These are phyloP conservation scores for Catocala sponsa DNA, from an alignment of 2,888 invertebrate genomes.

Conservation along the genomic window DNA sequence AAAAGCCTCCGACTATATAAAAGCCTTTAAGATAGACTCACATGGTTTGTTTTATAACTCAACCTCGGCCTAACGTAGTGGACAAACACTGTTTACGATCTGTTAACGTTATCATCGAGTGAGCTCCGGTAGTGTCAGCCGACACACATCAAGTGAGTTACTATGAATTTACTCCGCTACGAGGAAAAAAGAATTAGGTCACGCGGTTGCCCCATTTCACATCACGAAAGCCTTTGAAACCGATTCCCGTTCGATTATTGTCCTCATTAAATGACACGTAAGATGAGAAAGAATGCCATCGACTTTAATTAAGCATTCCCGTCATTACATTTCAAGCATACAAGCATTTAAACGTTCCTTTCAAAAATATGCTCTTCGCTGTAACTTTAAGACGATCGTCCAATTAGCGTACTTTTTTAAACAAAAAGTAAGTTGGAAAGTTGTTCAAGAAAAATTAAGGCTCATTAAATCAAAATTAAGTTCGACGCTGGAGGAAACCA, in stretches of 20 bases:
- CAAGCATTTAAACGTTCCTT: neutral
- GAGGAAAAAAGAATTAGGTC: slow-evolving; percentile 49
- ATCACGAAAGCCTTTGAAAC: slow-evolving; percentile 39
- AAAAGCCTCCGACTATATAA: slow-evolving; percentile 55
- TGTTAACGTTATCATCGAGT: slow-evolving; percentile 52
- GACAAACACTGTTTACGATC: slow-evolving; percentile 54
- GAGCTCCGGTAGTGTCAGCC: slow-evolving; percentile 13
- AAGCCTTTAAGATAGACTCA: slow-evolving; percentile 52
- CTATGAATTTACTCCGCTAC: slow-evolving; percentile 27
- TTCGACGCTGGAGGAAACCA: slow-evolving; percentile 31
- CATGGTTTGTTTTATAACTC: slow-evolving; percentile 57
- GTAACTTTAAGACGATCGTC: slow-evolving; percentile 31
- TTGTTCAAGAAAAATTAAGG: slow-evolving; percentile 42
- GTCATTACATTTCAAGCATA: slow-evolving; percentile 19
- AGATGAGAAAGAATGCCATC: slow-evolving; percentile 39
- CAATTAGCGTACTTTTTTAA: slow-evolving; percentile 40
- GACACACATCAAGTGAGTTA: slow-evolving; percentile 14
- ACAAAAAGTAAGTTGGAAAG: slow-evolving; percentile 36
- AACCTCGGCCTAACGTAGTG: slow-evolving; percentile 38
- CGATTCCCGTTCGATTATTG: slow-evolving; percentile 53
- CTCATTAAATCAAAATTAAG: slow-evolving; percentile 47
- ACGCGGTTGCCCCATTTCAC: slow-evolving; percentile 44
- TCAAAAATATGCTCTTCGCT: slow-evolving; percentile 11
- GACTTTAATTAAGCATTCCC: slow-evolving; percentile 30
- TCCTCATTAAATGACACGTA: slow-evolving; percentile 47